Evolutionary conservation across 2,113 vertebrate species (phyloP).

Genomic region (Xenopus tropicalis): UCB_Xtro_10.0 CM004451.2:23251001-23251500

Average conservation of each 20-base stretch:
- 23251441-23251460: not conserved
- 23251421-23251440: not conserved
- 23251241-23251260: slow-evolving; percentile 20
- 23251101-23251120: no score
- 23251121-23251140: no score
- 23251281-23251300: slow-evolving; percentile 26
- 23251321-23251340: slow-evolving; percentile 24
- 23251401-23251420: slow-evolving; percentile 2
- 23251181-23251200: slow-evolving; percentile 23
- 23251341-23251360: not conserved
- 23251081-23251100: no score
- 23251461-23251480: no score
- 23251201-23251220: slow-evolving; percentile 24
- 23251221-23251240: slow-evolving; percentile 30
- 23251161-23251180: not conserved
- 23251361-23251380: slow-evolving; percentile 18
- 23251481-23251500: no score
- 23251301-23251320: slow-evolving; percentile 27
- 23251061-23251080: no score
- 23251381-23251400: slow-evolving; percentile 23
- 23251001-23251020: no score
- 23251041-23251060: no score
- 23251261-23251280: slow-evolving; percentile 36
- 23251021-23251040: no score
- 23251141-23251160: not conserved